These are phyloP conservation scores for Artibeus jamaicensis DNA, from an alignment of 2,797 vertebrate species.

Conservation along the genomic window DNA sequence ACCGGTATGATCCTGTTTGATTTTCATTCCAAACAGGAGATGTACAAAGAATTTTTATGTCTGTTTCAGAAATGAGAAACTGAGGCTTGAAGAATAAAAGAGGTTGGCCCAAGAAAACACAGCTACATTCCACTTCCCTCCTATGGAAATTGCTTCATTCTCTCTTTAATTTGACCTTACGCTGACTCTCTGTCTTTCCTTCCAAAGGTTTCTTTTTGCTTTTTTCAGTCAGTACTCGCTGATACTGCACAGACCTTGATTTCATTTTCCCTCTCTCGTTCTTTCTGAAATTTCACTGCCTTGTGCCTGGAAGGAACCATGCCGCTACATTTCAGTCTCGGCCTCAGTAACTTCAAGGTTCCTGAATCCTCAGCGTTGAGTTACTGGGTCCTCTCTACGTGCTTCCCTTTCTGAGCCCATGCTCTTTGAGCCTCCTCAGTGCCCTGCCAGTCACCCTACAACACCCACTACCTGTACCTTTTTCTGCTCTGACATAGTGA, in stretches of 20 bases:
- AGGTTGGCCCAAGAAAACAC: neutral
- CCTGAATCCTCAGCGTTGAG: neutral
- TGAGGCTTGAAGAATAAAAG: neutral
- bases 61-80: conserved; percentile 3
- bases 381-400: neutral
- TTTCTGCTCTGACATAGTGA: neutral
- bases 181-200: neutral
- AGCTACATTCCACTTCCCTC: neutral
- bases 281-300: neutral
- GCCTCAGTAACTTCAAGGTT: neutral
- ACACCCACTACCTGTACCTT: neutral
- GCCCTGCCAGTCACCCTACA: neutral
- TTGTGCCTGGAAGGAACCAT: neutral
- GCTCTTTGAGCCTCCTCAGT: neutral
- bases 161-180: neutral
- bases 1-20: neutral
- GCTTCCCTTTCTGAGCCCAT: neutral
- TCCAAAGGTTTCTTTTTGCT: neutral
- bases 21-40: neutral
- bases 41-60: neutral
- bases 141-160: neutral
- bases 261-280: neutral
- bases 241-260: neutral
- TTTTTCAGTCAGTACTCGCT: neutral
- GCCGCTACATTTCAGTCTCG: neutral